Evolutionary conservation across 53 echinoderm and acorn worm genomes (phyloP).

Genomic region (Paracentrotus lividus): DNA sequence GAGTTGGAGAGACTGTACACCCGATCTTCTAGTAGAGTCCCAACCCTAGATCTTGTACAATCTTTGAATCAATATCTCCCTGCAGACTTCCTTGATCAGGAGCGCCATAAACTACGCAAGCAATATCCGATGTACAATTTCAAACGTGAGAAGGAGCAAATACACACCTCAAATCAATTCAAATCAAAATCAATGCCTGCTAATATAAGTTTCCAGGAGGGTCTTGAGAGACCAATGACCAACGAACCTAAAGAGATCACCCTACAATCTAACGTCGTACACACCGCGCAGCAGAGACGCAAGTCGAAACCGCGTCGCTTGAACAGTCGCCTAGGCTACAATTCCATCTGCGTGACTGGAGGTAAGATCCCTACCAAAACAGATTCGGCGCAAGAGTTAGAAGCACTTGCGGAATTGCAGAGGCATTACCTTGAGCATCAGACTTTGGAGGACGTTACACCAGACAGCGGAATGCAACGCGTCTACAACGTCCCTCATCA

Average conservation of each 20-base stretch:
- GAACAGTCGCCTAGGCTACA: conserved; percentile 50
- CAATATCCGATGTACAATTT: conserved; percentile 92
- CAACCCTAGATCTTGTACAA: conserved; percentile 73
- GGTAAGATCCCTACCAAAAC: conserved; percentile 19
- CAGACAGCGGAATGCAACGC: neutral
- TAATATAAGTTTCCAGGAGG: neutral
- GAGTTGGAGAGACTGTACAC: conserved; percentile 81
- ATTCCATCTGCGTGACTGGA: conserved; percentile 41
- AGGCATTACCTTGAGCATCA: conserved; percentile 51
- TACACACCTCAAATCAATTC: neutral
- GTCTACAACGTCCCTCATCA: conserved; percentile 72
- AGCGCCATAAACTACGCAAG: conserved; percentile 73
- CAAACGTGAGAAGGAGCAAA: conserved; percentile 71
- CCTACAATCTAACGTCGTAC: neutral
- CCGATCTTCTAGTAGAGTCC: conserved; percentile 72
- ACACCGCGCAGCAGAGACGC: neutral
- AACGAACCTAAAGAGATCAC: conserved; percentile 51
- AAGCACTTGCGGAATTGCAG: conserved; percentile 45
- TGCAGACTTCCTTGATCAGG: conserved; percentile 77
- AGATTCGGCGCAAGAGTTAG: neutral
- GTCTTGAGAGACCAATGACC: conserved; percentile 48
- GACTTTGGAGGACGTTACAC: neutral
- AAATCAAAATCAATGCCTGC: conserved; percentile 26
- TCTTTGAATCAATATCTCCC: conserved; percentile 73
- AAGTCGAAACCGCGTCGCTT: conserved; percentile 50